Base-by-base conservation (phyloP, 2,113 vertebrate species). In the Chauna torquata region DNA sequence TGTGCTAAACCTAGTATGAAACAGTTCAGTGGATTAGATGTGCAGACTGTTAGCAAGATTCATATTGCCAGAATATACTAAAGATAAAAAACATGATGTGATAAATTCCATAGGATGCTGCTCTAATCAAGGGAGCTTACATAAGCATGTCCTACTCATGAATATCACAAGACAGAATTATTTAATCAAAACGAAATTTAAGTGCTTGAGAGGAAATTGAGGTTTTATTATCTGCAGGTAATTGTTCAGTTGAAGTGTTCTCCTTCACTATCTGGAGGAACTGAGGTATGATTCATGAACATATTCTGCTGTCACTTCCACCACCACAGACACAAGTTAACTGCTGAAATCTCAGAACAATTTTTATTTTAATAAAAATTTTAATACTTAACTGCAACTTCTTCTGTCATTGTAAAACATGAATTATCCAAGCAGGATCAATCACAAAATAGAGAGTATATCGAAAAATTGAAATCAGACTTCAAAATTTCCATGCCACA, bases 151-250 rank as follows among this genome's bases (percentile, higher is more conserved):
- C 70, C 74, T 90, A 85, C 78, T 74, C 54, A 44, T 20, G 11
- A 94, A 80, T 85, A 58, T 69, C 81, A 85, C 24, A 86, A 91
- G 87, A 96, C 74, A 61, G 74, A 92, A 91, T 89, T 95, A 82
- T 65, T 94, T 93, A 92, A 96, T 90, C 87, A 89, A 95, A 90
- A 82, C 78, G 44, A 91, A 94, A 85, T 85, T 47, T 82, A 79
- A 82, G 82, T 72, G 49, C 66, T 59, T 89, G 81, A 89, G 95
- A 90, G 54, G 61, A 96, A 96, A 87, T 24, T 79, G 44, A 82
- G 65, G 24, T 30, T 95, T 90, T 95, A 62, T 95, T 62, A 84
- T 82, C 84, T 76, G 74, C 40, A 90, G 45, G 78, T 79, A 94
- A 79, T 90, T 87, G 52, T 61, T 94, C 42, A 47, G 52, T 14